phyloP scores from a whole-genome alignment of 2,797 vertebrate genomes.

The Spinus olivaceus region DNA sequence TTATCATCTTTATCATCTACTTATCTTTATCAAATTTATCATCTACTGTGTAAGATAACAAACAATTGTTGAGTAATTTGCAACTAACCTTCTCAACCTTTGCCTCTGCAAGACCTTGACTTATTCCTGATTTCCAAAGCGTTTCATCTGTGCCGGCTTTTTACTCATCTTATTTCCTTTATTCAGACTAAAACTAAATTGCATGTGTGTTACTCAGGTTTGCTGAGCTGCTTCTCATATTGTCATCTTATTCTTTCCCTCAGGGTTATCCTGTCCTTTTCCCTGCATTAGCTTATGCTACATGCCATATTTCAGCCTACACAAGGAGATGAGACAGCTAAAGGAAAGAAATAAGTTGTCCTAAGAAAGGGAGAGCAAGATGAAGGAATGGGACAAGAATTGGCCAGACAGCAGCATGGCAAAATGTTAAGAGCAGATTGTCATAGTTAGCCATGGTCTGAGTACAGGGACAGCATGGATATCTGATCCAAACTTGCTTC shows the following conservation, averaged over 20 bases:
- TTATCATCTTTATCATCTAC: background rate
- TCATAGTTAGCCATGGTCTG: background rate
- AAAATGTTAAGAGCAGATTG: background rate
- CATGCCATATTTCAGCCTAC: background rate
- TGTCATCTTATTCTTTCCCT: background rate
- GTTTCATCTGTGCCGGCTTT: background rate
- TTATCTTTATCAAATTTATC: background rate
- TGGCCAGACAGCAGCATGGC: background rate
- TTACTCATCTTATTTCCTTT: background rate
- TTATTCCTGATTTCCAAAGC: background rate
- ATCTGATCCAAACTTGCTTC: background rate
- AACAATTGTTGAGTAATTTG: background rate
- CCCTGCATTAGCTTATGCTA: background rate
- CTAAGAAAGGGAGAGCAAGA: background rate
- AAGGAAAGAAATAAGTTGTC: background rate
- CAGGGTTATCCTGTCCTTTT: background rate
- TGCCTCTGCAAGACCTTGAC: background rate
- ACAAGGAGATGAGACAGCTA: background rate
- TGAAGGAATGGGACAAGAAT: background rate
- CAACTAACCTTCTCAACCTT: background rate
- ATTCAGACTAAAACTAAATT: background rate
- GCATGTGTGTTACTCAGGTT: background rate
- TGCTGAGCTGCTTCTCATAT: background rate
- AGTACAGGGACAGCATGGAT: background rate
- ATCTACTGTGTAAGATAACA: background rate